Base-by-base conservation (phyloP, 1,140 invertebrate genomes). In the Galendromus occidentalis region DNA sequence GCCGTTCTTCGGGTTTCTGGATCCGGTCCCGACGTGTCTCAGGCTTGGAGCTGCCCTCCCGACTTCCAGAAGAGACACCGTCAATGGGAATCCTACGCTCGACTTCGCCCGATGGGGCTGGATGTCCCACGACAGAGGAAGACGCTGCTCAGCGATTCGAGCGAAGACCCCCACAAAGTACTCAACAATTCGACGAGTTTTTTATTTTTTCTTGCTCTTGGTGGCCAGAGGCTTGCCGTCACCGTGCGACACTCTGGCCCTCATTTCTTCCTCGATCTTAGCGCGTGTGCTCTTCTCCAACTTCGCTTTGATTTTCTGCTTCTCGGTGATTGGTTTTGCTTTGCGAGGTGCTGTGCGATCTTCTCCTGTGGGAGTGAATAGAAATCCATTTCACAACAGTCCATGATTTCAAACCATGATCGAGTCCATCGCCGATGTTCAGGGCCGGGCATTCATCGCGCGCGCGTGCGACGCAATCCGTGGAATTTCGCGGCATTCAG, bases 191-290 rank as follows among this genome's bases (percentile, higher is more conserved):
- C 9, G 33, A 6, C 33, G 9, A 9, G 33, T 20, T 59, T 1
- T 20, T 59, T 59, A 59, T 33, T 59, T 59, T 22, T 59, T 59
- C 17, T 59, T 59, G 51, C 51, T 9, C 25, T 59, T 59, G 33
- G 17, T 33, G 14, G 14, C 20, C 25, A 22, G 2, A 22, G 51
- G 51, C 22, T 59, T 59, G 22, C 51, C 20, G 33, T 59, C 51
- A 18, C 51, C 51, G 9, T 59, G 51, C 33, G 51, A 20, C n/a
- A 22, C 51, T 22, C 51, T 59, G 14, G 51, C n/a, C 4, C 51
- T 17, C 51, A 59, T 20, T 25, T 59, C 51, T 25, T 25, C 22
- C 33, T 59, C 51, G 22, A 59, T 59, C 9, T 59, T 59, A 20
- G 51, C 51, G 12, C 51, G 51, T 20, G 33, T 59, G 22, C 22